Evolutionary conservation across 35 echinoderm and acorn worm species (phyloP), one percentile per base, ranked within the genome.

Genomic region (Strongylocentrotus purpuratus): DNA sequence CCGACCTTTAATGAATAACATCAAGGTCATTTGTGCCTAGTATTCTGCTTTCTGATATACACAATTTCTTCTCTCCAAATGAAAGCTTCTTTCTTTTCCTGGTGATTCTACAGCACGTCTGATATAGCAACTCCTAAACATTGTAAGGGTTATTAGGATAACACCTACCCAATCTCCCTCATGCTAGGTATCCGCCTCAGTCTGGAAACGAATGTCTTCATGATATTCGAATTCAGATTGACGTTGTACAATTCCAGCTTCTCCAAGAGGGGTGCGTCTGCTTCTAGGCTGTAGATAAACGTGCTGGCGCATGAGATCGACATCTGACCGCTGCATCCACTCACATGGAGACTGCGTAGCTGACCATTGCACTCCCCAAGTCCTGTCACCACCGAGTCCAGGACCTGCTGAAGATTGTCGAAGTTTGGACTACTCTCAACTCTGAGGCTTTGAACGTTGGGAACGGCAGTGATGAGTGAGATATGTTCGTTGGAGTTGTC

Each of bases 241-340:
- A 89, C 32, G 87, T 46, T 89, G 87, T 18, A 33, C 87, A 89
- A 41, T 31, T 45, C 32, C 87, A 89, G 87, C 45, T 89, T 89
- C 25, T 89, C 87, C 20, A 89, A 46, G 33, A 33, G 17, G 9
- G 87, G 87, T 18, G 45, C 45, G 18, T 89, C 45, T 78, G 28
- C 18, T 31, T 18, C 25, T 41, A 33, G 20, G 32, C 33, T 18
- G 4, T 22, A 5, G 45, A 45, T 46, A 5, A 89, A 31, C 32
- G 12, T 31, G 2, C 41, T 89, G 87, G 45, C 87, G 25, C 33
- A 33, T 46, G 18, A 33, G 2, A 6, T 25, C n/a, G n/a, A n/a
- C n/a, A n/a, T n/a, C 25, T 25, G 0, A 11, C 87, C 87, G 11
- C 45, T 33, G 25, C 87, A 89, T 46, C 87, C 87, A 45, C 32